Evolutionary conservation across 2,797 vertebrate species (phyloP), one percentile per base, ranked within the genome.

Genomic region (Anguilla marmorata): DNA sequence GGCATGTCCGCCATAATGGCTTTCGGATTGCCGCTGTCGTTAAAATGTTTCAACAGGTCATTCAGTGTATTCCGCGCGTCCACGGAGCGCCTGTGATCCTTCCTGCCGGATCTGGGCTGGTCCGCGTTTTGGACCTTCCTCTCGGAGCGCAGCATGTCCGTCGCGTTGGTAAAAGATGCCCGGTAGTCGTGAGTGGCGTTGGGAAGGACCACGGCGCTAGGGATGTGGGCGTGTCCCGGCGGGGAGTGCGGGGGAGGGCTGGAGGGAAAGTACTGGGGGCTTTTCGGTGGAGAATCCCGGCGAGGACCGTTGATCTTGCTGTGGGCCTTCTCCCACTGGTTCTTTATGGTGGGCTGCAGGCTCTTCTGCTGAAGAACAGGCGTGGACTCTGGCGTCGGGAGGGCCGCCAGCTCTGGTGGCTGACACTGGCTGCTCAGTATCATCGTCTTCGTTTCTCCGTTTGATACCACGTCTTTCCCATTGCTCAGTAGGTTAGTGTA

Each of bases 21-120:
- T 95, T 98, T 97, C 87, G 96, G 96, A 89, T 96, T 97, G 90
- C 92, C 97, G 91, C 92, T 93, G 58, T 94, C 96, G 93, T 99
- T 99, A 76, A 99, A 96, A 93, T 99, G 99, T 94, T 99, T 99
- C 93, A 99, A 96, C 90, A 99, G 97, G 92, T 99, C 98, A 45
- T 99, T 99, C 87, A 99, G 94, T 1, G 98, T 99, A 90, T 99
- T 99, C 93, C 98, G 97, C 88, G 99, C 98, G 91, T 99, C 99
- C 89, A 99, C 97, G n/a, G 98, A 98, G 84, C 97, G 95, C 90
- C 97, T 96, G 90, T 97, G 98, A 11, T 99, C 98, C 92, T 97
- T 98, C 88, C 97, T 97, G 92, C 96, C 95, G 50, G 97, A 97
- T 21, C 97, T 95, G 88, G 96, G 94, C 37, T 60, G 84, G 8